These are phyloP conservation scores for Hycleus cichorii DNA, from an alignment of 1,140 invertebrate genomes.

Conservation along the genomic window DNA sequence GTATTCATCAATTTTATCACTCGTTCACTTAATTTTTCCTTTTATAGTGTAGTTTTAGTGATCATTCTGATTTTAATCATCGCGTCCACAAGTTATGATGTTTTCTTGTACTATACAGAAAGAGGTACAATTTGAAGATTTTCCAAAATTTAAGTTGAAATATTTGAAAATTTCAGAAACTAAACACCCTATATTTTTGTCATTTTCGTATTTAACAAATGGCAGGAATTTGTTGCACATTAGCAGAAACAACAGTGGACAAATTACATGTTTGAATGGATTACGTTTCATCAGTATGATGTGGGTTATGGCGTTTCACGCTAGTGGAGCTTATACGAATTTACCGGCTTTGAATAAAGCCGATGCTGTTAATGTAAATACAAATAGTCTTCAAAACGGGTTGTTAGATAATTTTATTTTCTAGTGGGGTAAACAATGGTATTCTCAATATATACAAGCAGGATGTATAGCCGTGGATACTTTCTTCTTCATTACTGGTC, in stretches of 20 bases:
- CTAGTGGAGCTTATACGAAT: conserved; percentile 7
- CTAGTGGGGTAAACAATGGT: conserved; percentile 13
- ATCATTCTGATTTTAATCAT: not conserved
- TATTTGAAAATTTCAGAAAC: conserved; percentile 5
- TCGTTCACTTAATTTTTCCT: not conserved
- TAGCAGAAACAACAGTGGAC: conserved; percentile 14
- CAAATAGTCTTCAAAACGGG: not conserved
- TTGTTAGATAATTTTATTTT: conserved; percentile 2
- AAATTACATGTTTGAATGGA: conserved; percentile 46
- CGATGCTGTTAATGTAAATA: conserved; percentile 19
- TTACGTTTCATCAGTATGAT: conserved; percentile 46
- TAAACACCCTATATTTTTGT: conserved; percentile 3
- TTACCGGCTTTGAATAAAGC: conserved; percentile 20
- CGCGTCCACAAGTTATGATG: not conserved
- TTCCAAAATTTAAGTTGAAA: no score
- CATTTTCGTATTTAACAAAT: conserved; percentile 26
- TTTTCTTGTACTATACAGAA: not conserved
- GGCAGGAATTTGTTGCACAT: conserved; percentile 22
- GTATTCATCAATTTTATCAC: not conserved
- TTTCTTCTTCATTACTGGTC: conserved; percentile 53
- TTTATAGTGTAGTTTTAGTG: not conserved
- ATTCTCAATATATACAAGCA: conserved; percentile 21
- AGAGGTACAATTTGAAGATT: not conserved
- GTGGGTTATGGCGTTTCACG: conserved; percentile 49
- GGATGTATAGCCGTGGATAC: conserved; percentile 46